These are phyloP conservation scores for Pseudopodoces humilis DNA, from an alignment of 2,113 vertebrate genomes.

Conservation along the genomic window DNA sequence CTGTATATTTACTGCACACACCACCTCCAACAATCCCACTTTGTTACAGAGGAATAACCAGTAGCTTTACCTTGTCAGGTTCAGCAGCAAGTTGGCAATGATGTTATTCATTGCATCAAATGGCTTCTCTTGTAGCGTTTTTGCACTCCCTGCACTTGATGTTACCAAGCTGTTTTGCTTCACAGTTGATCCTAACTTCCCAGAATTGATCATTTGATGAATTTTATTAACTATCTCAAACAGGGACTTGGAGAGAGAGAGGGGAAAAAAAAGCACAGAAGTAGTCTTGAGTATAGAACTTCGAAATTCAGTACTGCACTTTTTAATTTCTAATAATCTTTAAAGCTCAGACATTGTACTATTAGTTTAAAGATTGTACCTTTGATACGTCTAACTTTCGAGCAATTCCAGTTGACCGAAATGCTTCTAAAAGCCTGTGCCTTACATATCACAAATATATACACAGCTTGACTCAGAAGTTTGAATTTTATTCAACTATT, in stretches of 20 bases:
- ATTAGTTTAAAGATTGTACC: background rate
- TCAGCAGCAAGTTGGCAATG: slow-evolving; percentile 92
- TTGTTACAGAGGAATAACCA: background rate
- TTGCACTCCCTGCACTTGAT: slow-evolving; percentile 74
- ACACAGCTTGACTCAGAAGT: background rate
- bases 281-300: background rate
- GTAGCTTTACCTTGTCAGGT: slow-evolving; percentile 87
- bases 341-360: background rate
- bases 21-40: background rate
- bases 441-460: background rate
- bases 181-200: slow-evolving; percentile 76
- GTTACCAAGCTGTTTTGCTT: slow-evolving; percentile 82
- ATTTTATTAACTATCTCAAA: slow-evolving; percentile 94
- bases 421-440: background rate
- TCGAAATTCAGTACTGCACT: background rate
- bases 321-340: background rate
- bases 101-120: slow-evolving; percentile 98
- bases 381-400: background rate
- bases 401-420: background rate
- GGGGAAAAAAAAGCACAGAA: background rate
- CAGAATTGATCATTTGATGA: slow-evolving; percentile 76
- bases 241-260: slow-evolving; percentile 79
- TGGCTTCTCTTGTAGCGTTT: slow-evolving; percentile 78
- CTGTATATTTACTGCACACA: background rate
- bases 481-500: background rate